phyloP scores from a whole-genome alignment of 2,113 vertebrate species.

The Eretmochelys imbricata region DNA sequence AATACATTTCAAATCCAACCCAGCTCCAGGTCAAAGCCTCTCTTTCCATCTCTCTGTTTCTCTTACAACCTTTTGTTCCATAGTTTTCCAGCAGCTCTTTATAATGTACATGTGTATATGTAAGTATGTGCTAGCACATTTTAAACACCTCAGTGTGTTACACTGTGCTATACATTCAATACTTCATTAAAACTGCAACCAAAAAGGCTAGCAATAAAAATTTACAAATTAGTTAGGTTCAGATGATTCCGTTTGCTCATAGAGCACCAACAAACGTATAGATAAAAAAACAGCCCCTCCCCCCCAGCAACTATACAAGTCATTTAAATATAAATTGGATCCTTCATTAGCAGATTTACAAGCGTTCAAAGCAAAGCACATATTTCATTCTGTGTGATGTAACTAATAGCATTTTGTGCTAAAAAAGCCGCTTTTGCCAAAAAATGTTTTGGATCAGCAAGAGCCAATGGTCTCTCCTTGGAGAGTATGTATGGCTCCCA shows the following conservation, averaged over 20 bases:
- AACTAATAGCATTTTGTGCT: neutral
- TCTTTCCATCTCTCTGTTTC: neutral
- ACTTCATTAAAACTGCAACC: slow-evolving; percentile 36
- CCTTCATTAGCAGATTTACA: neutral
- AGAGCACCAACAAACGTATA: neutral
- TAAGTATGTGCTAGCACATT: slow-evolving; percentile 33
- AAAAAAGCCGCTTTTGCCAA: neutral
- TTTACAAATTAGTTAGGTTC: neutral
- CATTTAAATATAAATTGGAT: neutral
- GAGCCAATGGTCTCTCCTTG: neutral
- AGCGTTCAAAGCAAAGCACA: neutral
- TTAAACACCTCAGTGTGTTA: slow-evolving; percentile 25
- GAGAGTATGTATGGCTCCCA: neutral
- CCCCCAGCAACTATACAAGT: accelerated
- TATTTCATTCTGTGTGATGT: neutral
- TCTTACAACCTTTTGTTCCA: slow-evolving; percentile 3
- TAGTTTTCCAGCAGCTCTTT: slow-evolving; percentile 47
- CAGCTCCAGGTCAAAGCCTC: neutral
- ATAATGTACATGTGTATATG: slow-evolving; percentile 25
- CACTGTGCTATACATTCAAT: slow-evolving; percentile 24
- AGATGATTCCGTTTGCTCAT: neutral
- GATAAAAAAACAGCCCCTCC: accelerated
- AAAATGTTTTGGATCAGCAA: neutral
- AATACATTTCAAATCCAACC: neutral
- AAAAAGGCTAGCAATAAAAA: slow-evolving; percentile 37